Evolutionary conservation across 2,113 vertebrate genomes (phyloP).

Genomic region (Acrocephalus kingi): DNA sequence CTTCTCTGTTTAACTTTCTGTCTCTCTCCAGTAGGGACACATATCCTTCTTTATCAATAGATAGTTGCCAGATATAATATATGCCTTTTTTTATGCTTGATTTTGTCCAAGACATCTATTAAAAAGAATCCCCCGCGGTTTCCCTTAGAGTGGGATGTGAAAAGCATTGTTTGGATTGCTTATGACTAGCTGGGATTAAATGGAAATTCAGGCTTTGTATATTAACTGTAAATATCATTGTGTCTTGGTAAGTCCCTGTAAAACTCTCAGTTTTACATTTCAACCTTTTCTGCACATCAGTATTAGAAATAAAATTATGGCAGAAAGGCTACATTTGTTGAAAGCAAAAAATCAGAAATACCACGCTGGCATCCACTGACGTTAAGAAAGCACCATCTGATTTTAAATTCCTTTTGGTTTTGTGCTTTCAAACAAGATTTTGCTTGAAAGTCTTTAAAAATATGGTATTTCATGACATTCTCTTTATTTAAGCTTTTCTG

Average conservation of each 20-base stretch:
- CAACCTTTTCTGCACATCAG: neutral
- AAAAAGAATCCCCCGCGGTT: rapidly evolving
- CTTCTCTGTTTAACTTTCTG: neutral
- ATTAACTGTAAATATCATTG: neutral
- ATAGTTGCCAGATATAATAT: neutral
- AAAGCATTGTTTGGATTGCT: neutral
- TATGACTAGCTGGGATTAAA: neutral
- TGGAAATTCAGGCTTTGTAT: neutral
- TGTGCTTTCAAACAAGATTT: neutral
- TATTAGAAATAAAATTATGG: neutral
- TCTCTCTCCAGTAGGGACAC: neutral
- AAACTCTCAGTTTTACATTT: neutral
- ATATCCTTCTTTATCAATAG: neutral
- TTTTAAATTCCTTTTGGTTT: neutral
- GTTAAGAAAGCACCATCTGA: neutral
- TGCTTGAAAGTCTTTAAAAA: neutral
- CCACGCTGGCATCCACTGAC: neutral
- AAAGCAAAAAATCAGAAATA: neutral
- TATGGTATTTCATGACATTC: neutral
- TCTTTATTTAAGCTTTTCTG: neutral
- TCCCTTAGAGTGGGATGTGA: neutral
- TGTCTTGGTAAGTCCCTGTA: neutral
- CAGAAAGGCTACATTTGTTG: neutral
- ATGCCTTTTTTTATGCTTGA: neutral
- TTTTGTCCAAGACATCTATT: neutral